Base-by-base conservation (phyloP, 2,888 invertebrate genomes). In the Phortica magna region DNA sequence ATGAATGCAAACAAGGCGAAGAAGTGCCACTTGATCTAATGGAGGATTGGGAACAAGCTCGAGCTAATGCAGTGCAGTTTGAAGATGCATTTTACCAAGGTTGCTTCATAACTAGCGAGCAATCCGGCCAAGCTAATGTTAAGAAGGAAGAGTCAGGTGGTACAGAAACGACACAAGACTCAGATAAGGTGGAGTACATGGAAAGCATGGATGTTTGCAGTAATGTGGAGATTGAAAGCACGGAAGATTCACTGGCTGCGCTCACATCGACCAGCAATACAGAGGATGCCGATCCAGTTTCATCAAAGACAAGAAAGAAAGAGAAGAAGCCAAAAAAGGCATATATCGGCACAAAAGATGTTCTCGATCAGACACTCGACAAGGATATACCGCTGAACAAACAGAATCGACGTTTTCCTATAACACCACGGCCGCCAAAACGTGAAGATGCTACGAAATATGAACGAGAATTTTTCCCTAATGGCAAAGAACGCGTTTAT, bases 401-500 rank as follows among this genome's bases (percentile, higher is more conserved):
- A 91, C 94, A 91, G 81, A 95, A 95, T 85, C 93, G 95, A 77
- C 91, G 95, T 41, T 95, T 95, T 89, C 94, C 94, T 0, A 84
- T 88, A 43, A 87, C 89, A 17, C 89, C 79, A 88, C 91, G 81
- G 87, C 88, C 92, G 2, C 87, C 93, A 3, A 95, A 95, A 90
- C 93, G 94, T 61, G 95, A 95, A 85, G 95, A 95, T 80, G 93
- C 92, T 83, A 81, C 85, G 6, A 91, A 92, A 68, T 89, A 94
- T 4, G 95, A 95, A 89, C 93, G 94, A 75, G 96, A 96, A 91
- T 93, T 93, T 79, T 93, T 94, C 39, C 94, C 95, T 72, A 94
- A 95, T 84, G 95, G 95, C 12, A 93, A 94, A 3, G 94, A 94
- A 80, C 93, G 95, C 87, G 90, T 96, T 39, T 96, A 95, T 89